Evolutionary conservation across 2,113 vertebrate genomes (phyloP).

Genomic region (Empidonax alnorum): DNA sequence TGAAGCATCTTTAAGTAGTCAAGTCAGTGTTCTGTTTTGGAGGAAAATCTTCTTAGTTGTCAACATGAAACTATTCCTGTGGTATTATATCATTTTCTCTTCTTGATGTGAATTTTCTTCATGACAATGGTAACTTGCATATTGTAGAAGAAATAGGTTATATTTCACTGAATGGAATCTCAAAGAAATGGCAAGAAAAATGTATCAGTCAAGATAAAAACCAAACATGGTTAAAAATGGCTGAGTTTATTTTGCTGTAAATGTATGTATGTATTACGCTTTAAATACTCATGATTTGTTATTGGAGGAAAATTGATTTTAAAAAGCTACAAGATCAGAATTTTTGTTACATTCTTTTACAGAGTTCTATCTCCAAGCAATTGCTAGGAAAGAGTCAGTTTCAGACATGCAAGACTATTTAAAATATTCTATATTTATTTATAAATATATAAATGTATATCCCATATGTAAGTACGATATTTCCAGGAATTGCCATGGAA

Average conservation of each 20-base stretch:
- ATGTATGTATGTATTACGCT: background rate
- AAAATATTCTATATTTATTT: background rate
- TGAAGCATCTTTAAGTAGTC: background rate
- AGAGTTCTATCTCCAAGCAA: background rate
- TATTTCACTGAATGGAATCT: background rate
- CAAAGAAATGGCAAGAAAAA: background rate
- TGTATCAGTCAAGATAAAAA: background rate
- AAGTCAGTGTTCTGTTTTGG: background rate
- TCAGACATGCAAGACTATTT: background rate
- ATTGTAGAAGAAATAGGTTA: background rate
- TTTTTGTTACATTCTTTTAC: background rate
- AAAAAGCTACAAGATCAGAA: background rate
- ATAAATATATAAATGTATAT: background rate
- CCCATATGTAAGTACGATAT: background rate
- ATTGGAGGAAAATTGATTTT: background rate
- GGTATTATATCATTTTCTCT: background rate
- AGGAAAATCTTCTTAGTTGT: background rate
- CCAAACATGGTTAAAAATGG: background rate
- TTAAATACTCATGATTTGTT: background rate
- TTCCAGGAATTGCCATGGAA: background rate
- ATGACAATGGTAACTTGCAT: background rate
- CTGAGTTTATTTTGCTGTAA: background rate
- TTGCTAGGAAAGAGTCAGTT: background rate
- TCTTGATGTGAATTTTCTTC: background rate
- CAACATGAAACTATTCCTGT: background rate